Evolutionary conservation across 2,797 vertebrate species (phyloP).

Genomic region (Pangasius mekongensis): DNA sequence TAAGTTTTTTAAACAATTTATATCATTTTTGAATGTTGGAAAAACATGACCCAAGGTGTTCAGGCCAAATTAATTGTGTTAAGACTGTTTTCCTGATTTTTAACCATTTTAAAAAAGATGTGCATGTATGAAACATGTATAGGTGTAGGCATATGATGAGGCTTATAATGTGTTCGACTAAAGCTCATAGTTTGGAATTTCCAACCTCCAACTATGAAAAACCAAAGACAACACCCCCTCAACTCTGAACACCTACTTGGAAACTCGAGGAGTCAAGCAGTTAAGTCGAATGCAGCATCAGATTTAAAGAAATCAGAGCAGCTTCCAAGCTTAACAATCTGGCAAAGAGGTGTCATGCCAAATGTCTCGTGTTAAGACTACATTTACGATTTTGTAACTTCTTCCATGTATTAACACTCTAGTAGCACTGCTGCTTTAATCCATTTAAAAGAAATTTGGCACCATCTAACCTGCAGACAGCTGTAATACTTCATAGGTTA

Average conservation of each 20-base stretch:
- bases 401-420: not conserved
- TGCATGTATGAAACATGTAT: not conserved
- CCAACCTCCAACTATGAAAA: not conserved
- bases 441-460: constrained; percentile 23
- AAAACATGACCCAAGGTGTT: not conserved
- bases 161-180: not conserved
- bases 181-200: not conserved
- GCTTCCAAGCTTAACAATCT: not conserved
- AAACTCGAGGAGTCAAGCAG: not conserved
- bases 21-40: not conserved
- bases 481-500: constrained; percentile 40
- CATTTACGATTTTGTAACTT: no score
- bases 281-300: not conserved
- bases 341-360: not conserved
- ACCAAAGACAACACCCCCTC: not conserved
- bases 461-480: constrained; percentile 31
- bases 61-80: not conserved
- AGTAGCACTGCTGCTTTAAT: not conserved
- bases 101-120: not conserved
- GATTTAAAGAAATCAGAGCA: not conserved
- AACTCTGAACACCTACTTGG: not conserved
- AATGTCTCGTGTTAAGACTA: not conserved
- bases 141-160: not conserved
- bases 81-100: not conserved
- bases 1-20: not conserved